A percentile compares a stretch with the other conserved stretches of the same genome.
phyloP scores from a whole-genome alignment of 2,113 vertebrate genomes.

The Neogobius melanostomus region DNA sequence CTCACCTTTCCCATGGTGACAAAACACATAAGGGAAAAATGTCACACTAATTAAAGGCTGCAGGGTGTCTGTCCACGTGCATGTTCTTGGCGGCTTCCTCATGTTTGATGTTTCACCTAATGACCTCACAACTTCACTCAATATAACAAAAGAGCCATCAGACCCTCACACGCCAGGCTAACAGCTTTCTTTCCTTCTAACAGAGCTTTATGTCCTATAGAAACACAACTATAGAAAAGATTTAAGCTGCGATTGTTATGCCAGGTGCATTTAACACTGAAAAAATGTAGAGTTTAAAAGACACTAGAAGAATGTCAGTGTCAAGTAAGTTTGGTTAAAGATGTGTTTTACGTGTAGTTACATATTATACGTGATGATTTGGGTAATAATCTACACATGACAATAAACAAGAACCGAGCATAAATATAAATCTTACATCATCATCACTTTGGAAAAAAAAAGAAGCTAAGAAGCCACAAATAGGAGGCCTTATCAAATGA shows the following conservation, averaged over 20 bases:
- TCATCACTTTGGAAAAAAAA: neutral
- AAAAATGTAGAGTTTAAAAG: too few relatives aligned
- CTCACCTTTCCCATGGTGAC: constrained; percentile 31
- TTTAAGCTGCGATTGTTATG: neutral
- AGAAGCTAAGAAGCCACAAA: neutral
- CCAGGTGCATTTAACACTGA: neutral
- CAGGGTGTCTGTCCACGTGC: constrained; percentile 22
- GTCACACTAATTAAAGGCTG: constrained; percentile 68
- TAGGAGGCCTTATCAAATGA: neutral
- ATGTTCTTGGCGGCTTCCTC: constrained; percentile 54
- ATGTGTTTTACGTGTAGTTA: neutral
- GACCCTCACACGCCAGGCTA: constrained; percentile 23
- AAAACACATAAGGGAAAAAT: constrained; percentile 37
- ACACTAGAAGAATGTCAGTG: neutral
- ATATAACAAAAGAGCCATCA: constrained; percentile 54
- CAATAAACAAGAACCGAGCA: too few relatives aligned
- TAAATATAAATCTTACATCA: too few relatives aligned
- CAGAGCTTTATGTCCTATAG: neutral
- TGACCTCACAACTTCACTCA: constrained; percentile 49
- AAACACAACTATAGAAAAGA: neutral
- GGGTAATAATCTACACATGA: too few relatives aligned
- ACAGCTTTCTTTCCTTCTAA: neutral
- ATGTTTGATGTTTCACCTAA: constrained; percentile 53
- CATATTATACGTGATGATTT: neutral
- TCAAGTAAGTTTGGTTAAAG: neutral